Conservation (phyloP, 2,113 vertebrate species). For the Cryptotis parvus region DNA sequence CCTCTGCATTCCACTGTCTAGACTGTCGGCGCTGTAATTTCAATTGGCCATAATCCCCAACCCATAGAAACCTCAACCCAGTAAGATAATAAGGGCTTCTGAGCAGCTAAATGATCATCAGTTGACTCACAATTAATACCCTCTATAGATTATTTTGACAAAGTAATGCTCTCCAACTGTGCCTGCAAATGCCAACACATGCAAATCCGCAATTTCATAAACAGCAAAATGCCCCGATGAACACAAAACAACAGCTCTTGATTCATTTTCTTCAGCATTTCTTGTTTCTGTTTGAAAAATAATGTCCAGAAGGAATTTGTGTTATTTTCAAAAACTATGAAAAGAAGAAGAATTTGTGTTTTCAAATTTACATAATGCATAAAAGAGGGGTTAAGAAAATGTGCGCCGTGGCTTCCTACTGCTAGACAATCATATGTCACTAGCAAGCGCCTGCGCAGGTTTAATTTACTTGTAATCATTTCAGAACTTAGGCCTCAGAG, state of each 20-base stretch:
- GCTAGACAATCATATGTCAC: conserved; percentile 63
- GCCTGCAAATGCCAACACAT: conserved; percentile 43
- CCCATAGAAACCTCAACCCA: conserved; percentile 27
- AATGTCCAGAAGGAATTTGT: conserved; percentile 52
- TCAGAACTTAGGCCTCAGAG: conserved; percentile 59
- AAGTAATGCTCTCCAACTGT: conserved; percentile 51
- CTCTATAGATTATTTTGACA: conserved; percentile 72
- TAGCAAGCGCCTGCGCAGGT: conserved; percentile 69
- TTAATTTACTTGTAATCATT: conserved; percentile 84
- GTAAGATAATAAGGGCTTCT: conserved; percentile 51
- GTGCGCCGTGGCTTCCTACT: conserved; percentile 47
- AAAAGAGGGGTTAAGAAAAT: conserved; percentile 58
- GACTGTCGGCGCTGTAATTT: neutral
- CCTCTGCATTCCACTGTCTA: conserved; percentile 32
- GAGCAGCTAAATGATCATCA: conserved; percentile 47
- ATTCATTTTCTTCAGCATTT: neutral
- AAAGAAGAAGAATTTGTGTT: conserved; percentile 59
- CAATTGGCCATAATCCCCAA: conserved; percentile 44
- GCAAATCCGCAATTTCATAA: conserved; percentile 11
- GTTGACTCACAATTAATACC: conserved; percentile 63
- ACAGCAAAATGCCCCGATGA: conserved; percentile 23
- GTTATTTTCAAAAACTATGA: conserved; percentile 54
- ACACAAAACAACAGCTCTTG: neutral
- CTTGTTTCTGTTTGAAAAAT: conserved; percentile 64
- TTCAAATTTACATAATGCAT: conserved; percentile 64